These are phyloP conservation scores for Saccostrea cuccullata DNA, from an alignment of 1,140 invertebrate species.

Conservation along the genomic window DNA sequence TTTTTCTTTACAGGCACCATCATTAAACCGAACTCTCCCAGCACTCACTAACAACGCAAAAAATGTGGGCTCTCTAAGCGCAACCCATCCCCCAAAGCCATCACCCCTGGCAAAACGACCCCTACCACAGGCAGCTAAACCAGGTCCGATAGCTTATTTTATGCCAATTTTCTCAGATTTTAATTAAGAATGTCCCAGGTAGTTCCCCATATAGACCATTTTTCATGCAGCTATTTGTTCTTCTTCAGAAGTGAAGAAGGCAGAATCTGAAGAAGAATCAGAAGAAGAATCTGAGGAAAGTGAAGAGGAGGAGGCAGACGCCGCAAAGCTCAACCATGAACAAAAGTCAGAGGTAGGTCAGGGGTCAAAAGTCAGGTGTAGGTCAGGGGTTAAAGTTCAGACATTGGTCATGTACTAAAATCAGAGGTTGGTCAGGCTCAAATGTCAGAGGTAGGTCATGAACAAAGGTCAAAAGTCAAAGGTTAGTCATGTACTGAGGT, in stretches of 20 bases:
- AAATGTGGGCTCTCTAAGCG: slow-evolving; percentile 55
- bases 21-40: slow-evolving; percentile 67
- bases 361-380: neutral
- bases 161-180: too few species aligned
- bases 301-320: slow-evolving; percentile 39
- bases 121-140: slow-evolving; percentile 17
- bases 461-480: too few species aligned
- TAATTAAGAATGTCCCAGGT: too few species aligned
- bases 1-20: slow-evolving; percentile 54
- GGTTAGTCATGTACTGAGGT: too few species aligned
- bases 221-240: neutral
- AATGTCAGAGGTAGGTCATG: too few species aligned
- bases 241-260: slow-evolving; percentile 5
- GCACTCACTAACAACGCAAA: slow-evolving; percentile 57
- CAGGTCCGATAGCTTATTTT: neutral
- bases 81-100: slow-evolving; percentile 59
- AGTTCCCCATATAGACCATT: too few species aligned
- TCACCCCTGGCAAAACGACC: slow-evolving; percentile 24
- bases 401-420: neutral
- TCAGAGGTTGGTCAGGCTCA: neutral
- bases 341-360: neutral
- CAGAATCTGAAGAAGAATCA: slow-evolving; percentile 42
- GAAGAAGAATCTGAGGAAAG: slow-evolving; percentile 52
- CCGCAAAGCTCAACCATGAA: neutral
- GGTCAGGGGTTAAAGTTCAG: neutral